Base-by-base conservation (phyloP, 2,888 invertebrate species). In the Metacarcinus magister region DNA sequence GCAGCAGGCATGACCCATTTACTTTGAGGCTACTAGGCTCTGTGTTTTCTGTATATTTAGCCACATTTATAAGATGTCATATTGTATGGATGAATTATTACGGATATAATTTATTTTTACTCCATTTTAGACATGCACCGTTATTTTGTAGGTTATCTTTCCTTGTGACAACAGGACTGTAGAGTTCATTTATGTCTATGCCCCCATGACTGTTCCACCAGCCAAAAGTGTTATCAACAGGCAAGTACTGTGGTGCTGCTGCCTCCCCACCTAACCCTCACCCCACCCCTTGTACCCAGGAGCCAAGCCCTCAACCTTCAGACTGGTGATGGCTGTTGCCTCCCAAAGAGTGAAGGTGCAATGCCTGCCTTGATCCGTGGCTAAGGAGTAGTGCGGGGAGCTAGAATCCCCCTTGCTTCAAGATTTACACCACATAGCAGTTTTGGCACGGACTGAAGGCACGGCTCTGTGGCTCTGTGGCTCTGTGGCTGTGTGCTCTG, bases 21-120 rank as follows among this genome's bases (percentile, higher is more conserved):
- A 82, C 82, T 93, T 95, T 94, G 96, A 96, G 96, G 96, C 96
- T 93, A 96, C 96, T 95, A 95, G 95, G 96, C 94, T 92, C 96
- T 93, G 95, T 96, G 95, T 95, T 95, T 95, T 96, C 96, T 96
- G 96, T 96, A 96, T 96, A 96, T 96, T 96, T 96, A 96, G 96
- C 96, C 95, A 96, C 92, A 92, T 95, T 92, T 95, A 91, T 96
- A 95, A 95, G 95, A 95, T 95, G 95, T 96, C 95, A 96, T 95
- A 91, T 39, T 94, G 60, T 87, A 96, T 95, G 95, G 93, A 95
- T 95, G 93, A 96, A 93, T 95, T 92, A 95, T 96, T 95, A 96
- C 92, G 82, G 82, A 94, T 96, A 96, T 96, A 94, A 96, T 95
- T 96, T 96, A 96, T 96, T 96, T 96, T 96, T 96, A 96, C 95